phyloP scores from a whole-genome alignment of 2,113 vertebrate species.

The Xiphias gladius region DNA sequence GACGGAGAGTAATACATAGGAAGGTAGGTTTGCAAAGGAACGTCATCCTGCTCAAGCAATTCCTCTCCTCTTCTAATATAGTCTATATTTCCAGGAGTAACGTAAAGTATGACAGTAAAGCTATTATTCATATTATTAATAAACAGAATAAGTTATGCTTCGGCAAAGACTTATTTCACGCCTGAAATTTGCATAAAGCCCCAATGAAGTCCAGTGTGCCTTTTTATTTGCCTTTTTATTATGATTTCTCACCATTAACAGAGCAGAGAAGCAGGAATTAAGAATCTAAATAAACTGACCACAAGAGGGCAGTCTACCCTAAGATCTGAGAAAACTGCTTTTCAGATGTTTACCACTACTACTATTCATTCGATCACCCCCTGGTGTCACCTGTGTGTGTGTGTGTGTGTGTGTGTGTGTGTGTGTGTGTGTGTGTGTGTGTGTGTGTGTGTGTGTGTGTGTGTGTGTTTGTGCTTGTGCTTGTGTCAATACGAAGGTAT shows the following conservation, averaged over 20 bases:
- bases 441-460: constrained; percentile 8
- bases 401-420: constrained; percentile 12
- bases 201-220: not conserved
- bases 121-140: no score
- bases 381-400: constrained; percentile 28
- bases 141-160: no score
- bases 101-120: no score
- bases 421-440: not conserved
- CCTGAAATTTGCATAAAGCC: no score
- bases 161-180: no score
- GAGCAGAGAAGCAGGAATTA: not conserved
- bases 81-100: no score
- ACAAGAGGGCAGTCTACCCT: constrained; percentile 75
- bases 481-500: no score
- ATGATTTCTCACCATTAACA: not conserved
- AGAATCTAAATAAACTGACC: constrained; percentile 9
- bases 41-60: no score
- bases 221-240: not conserved
- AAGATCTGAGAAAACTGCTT: constrained; percentile 1
- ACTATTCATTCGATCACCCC: constrained; percentile 12
- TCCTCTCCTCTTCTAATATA: no score
- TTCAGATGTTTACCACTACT: not conserved
- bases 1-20: no score
- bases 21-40: no score
- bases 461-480: no score